A percentile compares a stretch with the other conserved stretches of the same genome.
Conservation (phyloP, 2,888 invertebrate genomes). For the Papilio demoleus region DNA sequence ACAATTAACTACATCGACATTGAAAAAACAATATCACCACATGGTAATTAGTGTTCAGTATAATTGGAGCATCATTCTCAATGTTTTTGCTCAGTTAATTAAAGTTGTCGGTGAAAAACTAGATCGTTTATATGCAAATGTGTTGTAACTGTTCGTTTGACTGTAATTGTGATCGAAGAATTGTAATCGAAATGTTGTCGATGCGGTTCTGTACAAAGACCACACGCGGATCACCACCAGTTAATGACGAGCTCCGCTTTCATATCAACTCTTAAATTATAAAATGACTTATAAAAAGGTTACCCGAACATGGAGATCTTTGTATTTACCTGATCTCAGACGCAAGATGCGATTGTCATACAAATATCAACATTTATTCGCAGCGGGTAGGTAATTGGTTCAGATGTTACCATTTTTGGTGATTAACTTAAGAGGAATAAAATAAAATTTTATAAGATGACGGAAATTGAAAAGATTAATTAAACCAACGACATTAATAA, state of each 20-base stretch:
- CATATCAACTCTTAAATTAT: constrained; percentile 49
- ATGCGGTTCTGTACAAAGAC: constrained; percentile 54
- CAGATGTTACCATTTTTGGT: constrained; percentile 46
- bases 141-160: constrained; percentile 43
- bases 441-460: not conserved
- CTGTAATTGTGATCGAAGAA: constrained; percentile 58
- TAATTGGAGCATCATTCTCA: constrained; percentile 60
- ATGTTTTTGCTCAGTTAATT: constrained; percentile 57
- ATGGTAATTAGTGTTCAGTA: constrained; percentile 58
- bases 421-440: constrained; percentile 1
- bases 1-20: constrained; percentile 32
- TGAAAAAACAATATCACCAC: constrained; percentile 52
- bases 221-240: constrained; percentile 64
- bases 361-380: constrained; percentile 64
- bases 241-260: constrained; percentile 52
- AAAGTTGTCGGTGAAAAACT: constrained; percentile 56
- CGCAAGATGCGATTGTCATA: constrained; percentile 49
- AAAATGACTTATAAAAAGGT: constrained; percentile 49
- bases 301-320: constrained; percentile 47
- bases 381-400: constrained; percentile 53
- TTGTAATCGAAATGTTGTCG: constrained; percentile 55
- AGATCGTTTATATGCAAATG: constrained; percentile 57
- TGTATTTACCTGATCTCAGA: constrained; percentile 58
- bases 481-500: not conserved
- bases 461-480: not conserved